These are phyloP conservation scores for Fulica atra DNA, from an alignment of 2,113 vertebrate genomes.

Conservation along the genomic window DNA sequence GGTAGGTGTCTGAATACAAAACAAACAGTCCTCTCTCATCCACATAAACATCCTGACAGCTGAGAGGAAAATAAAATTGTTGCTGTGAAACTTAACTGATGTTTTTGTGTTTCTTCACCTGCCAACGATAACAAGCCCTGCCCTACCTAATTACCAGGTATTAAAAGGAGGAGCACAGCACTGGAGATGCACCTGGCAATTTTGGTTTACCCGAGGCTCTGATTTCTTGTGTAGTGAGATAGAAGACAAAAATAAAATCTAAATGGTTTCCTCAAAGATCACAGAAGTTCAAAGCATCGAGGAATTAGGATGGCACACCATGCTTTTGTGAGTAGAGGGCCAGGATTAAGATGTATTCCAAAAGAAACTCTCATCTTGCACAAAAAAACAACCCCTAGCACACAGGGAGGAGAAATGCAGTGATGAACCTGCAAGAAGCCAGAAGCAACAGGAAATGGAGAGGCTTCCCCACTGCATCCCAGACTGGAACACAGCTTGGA, in stretches of 20 bases:
- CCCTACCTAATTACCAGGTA: not conserved
- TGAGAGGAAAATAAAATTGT: not conserved
- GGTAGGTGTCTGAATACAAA: not conserved
- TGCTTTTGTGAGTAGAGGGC: not conserved
- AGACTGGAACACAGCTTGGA: not conserved
- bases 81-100: not conserved
- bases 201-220: not conserved
- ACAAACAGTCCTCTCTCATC: not conserved
- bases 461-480: not conserved
- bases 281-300: accelerated
- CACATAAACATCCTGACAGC: not conserved
- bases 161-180: not conserved
- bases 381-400: not conserved
- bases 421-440: not conserved
- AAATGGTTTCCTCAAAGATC: not conserved
- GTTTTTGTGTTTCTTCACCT: not conserved
- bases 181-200: not conserved
- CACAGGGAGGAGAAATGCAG: not conserved
- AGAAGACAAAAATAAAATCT: not conserved
- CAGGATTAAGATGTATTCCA: not conserved
- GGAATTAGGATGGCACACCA: not conserved
- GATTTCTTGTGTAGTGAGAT: not conserved
- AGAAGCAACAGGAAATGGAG: not conserved
- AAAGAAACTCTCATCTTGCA: not conserved
- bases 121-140: not conserved